Evolutionary conservation across 2,113 vertebrate genomes (phyloP).

Genomic region (Gymnarchus niloticus): DNA sequence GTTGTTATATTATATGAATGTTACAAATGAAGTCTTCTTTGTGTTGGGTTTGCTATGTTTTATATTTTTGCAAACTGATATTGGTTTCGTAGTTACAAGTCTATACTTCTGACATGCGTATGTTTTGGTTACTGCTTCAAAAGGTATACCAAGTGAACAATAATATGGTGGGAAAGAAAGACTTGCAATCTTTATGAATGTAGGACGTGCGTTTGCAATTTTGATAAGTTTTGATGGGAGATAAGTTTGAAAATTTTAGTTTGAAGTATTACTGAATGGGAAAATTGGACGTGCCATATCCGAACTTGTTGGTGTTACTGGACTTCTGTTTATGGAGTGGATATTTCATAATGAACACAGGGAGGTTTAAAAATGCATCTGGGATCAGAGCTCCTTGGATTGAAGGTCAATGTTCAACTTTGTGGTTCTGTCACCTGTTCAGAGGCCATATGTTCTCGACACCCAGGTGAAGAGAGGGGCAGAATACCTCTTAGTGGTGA

Average conservation of each 20-base stretch:
- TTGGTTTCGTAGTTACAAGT: no score
- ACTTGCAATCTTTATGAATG: no score
- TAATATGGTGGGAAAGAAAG: no score
- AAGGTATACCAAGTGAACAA: no score
- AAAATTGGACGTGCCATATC: not conserved
- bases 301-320: not conserved
- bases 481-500: not conserved
- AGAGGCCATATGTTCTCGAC: not conserved
- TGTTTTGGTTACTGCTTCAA: not conserved
- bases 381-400: not conserved
- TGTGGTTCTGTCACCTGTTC: not conserved
- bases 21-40: not conserved
- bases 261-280: not conserved
- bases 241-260: not conserved
- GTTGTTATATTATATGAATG: not conserved
- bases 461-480: not conserved
- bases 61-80: not conserved
- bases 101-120: no score
- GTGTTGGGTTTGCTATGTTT: no score
- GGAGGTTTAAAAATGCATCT: not conserved
- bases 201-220: not conserved
- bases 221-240: not conserved
- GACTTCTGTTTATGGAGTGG: not conserved
- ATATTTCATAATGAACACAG: not conserved
- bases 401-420: not conserved